Evolutionary conservation across 2,113 vertebrate species (phyloP).

Genomic region (Sphaerodactylus townsendi): DNA sequence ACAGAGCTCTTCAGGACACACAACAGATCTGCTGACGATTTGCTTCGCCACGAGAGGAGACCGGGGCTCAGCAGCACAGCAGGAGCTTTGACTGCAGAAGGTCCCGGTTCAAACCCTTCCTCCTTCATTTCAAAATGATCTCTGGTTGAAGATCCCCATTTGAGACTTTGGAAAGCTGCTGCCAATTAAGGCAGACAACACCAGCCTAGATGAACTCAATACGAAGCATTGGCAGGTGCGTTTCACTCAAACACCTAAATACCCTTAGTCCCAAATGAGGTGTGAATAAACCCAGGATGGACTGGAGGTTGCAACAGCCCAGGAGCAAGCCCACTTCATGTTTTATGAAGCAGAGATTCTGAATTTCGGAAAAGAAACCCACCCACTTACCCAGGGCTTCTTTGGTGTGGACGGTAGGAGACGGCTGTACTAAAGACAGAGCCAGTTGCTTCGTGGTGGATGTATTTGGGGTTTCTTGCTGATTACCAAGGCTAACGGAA

Average conservation of each 20-base stretch:
- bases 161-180: too few species aligned
- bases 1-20: not conserved
- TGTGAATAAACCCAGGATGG: too few species aligned
- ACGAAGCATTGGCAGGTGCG: too few species aligned
- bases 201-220: too few species aligned
- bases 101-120: not conserved
- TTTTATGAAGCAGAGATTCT: not conserved
- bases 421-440: slow-evolving; percentile 85
- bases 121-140: not conserved
- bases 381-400: slow-evolving; percentile 87
- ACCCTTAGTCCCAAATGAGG: too few species aligned
- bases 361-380: not conserved
- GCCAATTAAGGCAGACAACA: too few species aligned
- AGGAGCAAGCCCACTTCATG: too few species aligned
- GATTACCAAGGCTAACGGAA: slow-evolving; percentile 69
- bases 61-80: too few species aligned
- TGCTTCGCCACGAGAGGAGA: not conserved
- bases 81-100: not conserved
- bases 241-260: too few species aligned
- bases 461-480: slow-evolving; percentile 86
- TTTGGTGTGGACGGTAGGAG: slow-evolving; percentile 91
- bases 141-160: not conserved
- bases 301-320: too few species aligned
- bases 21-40: not conserved
- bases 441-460: slow-evolving; percentile 81